phyloP scores from a whole-genome alignment of 1,140 invertebrate genomes.

The Aradophagus sp. region DNA sequence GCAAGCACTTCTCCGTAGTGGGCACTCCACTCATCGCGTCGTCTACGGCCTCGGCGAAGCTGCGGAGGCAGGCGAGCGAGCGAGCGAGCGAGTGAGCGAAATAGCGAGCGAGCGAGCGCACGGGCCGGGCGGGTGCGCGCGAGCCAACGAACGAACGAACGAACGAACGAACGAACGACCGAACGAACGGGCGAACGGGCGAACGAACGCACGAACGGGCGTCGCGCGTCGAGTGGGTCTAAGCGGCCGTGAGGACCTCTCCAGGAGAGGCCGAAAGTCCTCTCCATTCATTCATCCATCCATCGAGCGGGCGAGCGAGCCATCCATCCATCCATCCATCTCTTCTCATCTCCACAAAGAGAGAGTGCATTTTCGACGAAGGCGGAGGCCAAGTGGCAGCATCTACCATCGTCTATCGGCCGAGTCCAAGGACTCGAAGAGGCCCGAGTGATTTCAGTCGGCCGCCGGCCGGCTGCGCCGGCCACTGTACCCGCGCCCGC shows the following conservation, averaged over 20 bases:
- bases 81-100: conserved; percentile 38
- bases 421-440: conserved; percentile 71
- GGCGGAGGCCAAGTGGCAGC: conserved; percentile 69
- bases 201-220: conserved; percentile 43
- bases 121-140: too few species aligned
- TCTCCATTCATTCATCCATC: conserved; percentile 74
- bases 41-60: conserved; percentile 61
- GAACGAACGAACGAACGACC: conserved; percentile 26
- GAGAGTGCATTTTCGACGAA: conserved; percentile 71
- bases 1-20: conserved; percentile 74
- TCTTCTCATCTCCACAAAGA: conserved; percentile 66
- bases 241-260: conserved; percentile 75
- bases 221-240: conserved; percentile 72
- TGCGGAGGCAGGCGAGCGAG: conserved; percentile 51
- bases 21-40: conserved; percentile 71
- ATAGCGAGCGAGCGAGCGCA: conserved; percentile 15
- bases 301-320: conserved; percentile 56
- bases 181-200: conserved; percentile 20
- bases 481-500: conserved; percentile 56
- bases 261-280: conserved; percentile 75
- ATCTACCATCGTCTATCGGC: conserved; percentile 70
- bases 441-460: conserved; percentile 69
- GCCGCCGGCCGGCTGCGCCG: conserved; percentile 73
- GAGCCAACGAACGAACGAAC: too few species aligned
- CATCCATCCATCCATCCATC: conserved; percentile 54